Conservation (phyloP, 1,140 invertebrate genomes). For the Notospermus geniculatus region DNA sequence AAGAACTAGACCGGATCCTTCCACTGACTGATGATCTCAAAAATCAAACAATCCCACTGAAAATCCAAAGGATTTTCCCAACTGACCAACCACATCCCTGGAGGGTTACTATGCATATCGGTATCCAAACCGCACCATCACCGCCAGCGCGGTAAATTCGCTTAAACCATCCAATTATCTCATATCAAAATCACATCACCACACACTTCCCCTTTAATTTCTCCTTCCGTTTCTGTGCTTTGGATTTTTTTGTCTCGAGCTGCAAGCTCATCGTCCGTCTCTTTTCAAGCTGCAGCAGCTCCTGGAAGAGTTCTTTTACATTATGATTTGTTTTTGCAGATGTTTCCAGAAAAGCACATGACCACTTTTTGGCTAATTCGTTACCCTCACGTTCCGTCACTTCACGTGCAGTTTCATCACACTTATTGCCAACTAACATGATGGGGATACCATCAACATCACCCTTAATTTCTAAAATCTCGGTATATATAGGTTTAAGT, state of each 20-base stretch:
- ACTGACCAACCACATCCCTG: too few species aligned
- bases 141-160: too few species aligned
- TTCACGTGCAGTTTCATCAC: conserved; percentile 86
- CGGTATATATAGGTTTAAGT: conserved; percentile 89
- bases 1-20: too few species aligned
- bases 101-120: too few species aligned
- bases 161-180: conserved; percentile 1
- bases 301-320: conserved; percentile 83
- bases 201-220: conserved; percentile 60
- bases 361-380: conserved; percentile 84
- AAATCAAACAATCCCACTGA: too few species aligned
- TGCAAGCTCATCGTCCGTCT: conserved; percentile 92
- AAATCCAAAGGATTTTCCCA: too few species aligned
- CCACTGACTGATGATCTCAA: too few species aligned
- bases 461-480: conserved; percentile 72
- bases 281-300: conserved; percentile 92
- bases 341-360: conserved; percentile 96
- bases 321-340: conserved; percentile 99
- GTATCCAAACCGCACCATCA: too few species aligned
- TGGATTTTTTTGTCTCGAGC: conserved; percentile 76
- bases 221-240: conserved; percentile 58
- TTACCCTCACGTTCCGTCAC: conserved; percentile 70
- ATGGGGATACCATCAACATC: conserved; percentile 53
- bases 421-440: conserved; percentile 61
- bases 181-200: conserved; percentile 41